Evolutionary conservation across 2,113 vertebrate genomes (phyloP).

Genomic region (Malurus alboscapulatus): DNA sequence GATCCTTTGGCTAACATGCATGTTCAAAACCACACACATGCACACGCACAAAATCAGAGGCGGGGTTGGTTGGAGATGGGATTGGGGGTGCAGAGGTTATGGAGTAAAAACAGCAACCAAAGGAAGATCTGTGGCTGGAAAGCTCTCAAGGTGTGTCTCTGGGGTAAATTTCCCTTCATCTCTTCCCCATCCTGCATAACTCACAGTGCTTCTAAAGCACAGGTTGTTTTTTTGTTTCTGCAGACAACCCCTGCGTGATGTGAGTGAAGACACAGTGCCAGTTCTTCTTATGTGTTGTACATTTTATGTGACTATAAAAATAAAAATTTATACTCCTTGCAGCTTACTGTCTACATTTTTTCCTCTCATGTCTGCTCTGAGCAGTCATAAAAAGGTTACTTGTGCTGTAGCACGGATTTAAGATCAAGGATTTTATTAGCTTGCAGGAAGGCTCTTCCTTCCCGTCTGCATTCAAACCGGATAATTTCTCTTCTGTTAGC

Average conservation of each 20-base stretch:
- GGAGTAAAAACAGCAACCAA: not conserved
- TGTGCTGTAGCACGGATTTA: slow-evolving; percentile 21
- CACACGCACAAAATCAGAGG: not conserved
- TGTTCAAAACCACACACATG: not conserved
- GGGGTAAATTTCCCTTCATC: not conserved
- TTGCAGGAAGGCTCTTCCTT: not conserved
- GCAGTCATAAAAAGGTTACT: slow-evolving; percentile 31
- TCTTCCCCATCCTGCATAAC: not conserved
- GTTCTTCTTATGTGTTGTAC: not conserved
- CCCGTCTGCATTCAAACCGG: not conserved
- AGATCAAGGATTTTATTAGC: slow-evolving; percentile 42
- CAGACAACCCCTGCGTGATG: not conserved
- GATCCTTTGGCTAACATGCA: not conserved
- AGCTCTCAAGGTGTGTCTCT: not conserved
- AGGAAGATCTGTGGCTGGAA: not conserved
- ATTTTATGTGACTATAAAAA: slow-evolving; percentile 46
- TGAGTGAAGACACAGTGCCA: not conserved
- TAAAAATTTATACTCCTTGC: slow-evolving; percentile 32
- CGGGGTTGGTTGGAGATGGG: accelerated
- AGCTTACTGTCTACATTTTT: not conserved
- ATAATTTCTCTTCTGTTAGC: slow-evolving; percentile 34
- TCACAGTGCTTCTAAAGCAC: not conserved
- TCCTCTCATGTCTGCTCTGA: slow-evolving; percentile 3
- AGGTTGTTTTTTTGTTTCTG: slow-evolving; percentile 20
- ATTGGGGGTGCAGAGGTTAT: not conserved